These are phyloP conservation scores for Agrotis segetum DNA, from an alignment of 2,888 invertebrate species.

Conservation along the genomic window DNA sequence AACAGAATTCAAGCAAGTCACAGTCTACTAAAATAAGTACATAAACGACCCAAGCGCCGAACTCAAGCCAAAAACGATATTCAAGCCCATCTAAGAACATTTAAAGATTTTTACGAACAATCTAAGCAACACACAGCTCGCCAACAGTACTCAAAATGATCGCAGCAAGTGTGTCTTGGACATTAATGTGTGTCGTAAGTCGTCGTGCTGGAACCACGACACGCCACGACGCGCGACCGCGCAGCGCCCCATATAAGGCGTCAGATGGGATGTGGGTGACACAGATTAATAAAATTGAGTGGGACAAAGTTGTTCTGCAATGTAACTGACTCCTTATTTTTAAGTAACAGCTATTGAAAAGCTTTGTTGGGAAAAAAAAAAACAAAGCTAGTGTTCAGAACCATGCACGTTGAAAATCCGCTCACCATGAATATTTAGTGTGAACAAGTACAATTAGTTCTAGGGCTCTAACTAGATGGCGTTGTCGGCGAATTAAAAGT, in stretches of 20 bases:
- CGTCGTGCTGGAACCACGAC: slow-evolving; percentile 53
- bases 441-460: no score
- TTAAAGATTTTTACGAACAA: slow-evolving; percentile 28
- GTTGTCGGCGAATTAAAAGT: no score
- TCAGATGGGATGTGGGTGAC: background rate
- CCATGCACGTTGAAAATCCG: no score
- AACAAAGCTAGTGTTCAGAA: no score
- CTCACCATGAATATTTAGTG: no score
- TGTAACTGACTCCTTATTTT: no score
- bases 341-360: no score
- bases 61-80: slow-evolving; percentile 46
- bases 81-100: slow-evolving; percentile 5
- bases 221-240: slow-evolving; percentile 33
- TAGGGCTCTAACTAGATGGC: no score
- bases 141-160: slow-evolving; percentile 37
- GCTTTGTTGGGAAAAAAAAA: no score
- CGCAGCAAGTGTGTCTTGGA: slow-evolving; percentile 55
- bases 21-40: background rate
- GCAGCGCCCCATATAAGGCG: background rate
- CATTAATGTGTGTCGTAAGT: slow-evolving; percentile 58
- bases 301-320: background rate
- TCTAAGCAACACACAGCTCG: slow-evolving; percentile 32
- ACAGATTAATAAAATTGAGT: slow-evolving; percentile 15
- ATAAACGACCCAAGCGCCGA: slow-evolving; percentile 2
- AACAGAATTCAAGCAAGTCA: background rate